These are phyloP conservation scores for Engraulis encrasicolus DNA, from an alignment of 2,113 vertebrate species.

Conservation along the genomic window DNA sequence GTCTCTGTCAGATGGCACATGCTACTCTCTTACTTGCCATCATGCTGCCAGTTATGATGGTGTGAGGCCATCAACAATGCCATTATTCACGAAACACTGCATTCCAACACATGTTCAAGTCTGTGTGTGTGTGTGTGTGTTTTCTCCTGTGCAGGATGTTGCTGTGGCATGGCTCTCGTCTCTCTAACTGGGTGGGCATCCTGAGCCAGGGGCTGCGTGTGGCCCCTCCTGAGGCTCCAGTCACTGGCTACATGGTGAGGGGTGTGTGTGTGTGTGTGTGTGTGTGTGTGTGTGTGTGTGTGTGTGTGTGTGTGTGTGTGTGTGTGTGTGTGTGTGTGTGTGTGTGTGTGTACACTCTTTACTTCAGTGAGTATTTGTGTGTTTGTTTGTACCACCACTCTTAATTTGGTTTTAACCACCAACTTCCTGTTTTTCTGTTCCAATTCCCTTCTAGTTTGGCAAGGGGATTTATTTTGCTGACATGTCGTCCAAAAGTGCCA, in stretches of 20 bases:
- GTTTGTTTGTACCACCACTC: too few relatives aligned
- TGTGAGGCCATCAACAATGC: too few relatives aligned
- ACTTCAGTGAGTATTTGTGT: constrained; percentile 42
- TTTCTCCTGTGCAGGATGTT: constrained; percentile 73
- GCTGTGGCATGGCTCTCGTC: constrained; percentile 89
- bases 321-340: too few relatives aligned
- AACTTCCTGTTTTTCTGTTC: constrained; percentile 24
- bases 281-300: too few relatives aligned
- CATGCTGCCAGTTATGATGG: too few relatives aligned
- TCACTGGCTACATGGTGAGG: constrained; percentile 93
- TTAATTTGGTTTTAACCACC: neutral
- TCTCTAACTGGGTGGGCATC: constrained; percentile 90
- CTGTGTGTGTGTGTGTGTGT: constrained; percentile 24
- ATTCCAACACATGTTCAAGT: too few relatives aligned
- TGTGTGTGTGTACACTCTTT: too few relatives aligned
- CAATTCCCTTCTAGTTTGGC: constrained; percentile 78
- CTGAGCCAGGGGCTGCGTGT: constrained; percentile 85
- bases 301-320: too few relatives aligned
- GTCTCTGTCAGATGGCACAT: too few relatives aligned
- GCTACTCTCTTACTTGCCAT: too few relatives aligned
- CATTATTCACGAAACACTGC: too few relatives aligned
- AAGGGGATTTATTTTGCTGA: constrained; percentile 94
- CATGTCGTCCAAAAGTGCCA: constrained; percentile 93
- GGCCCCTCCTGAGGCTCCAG: constrained; percentile 87
- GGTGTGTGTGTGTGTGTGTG: too few relatives aligned